phyloP scores from a whole-genome alignment of 1,140 invertebrate species.

The Mizuhopecten yessoensis region DNA sequence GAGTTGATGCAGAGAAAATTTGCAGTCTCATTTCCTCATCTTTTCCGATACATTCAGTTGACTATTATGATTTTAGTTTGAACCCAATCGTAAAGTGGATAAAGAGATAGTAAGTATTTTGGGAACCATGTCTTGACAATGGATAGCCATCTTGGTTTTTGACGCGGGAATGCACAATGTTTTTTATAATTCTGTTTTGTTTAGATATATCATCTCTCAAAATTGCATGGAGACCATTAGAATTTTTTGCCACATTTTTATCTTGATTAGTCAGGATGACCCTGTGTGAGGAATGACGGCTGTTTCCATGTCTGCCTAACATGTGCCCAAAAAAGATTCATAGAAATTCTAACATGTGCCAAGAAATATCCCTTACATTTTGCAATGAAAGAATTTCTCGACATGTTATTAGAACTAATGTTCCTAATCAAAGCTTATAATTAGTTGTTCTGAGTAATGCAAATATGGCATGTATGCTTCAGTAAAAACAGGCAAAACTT shows the following conservation, averaged over 20 bases:
- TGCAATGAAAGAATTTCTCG: background rate
- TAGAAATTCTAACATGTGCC: background rate
- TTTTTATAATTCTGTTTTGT: background rate
- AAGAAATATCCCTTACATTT: background rate
- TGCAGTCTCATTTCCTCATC: background rate
- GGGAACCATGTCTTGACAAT: constrained; percentile 38
- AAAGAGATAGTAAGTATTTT: constrained; percentile 83
- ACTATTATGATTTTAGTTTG: constrained; percentile 84
- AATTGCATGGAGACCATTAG: constrained; percentile 5
- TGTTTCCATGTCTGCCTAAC: constrained; percentile 16
- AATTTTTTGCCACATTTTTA: background rate
- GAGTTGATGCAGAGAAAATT: background rate
- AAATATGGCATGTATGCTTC: constrained; percentile 25
- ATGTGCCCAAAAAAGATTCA: background rate
- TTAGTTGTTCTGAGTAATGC: background rate
- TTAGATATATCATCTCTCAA: background rate
- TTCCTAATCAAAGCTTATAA: constrained; percentile 25
- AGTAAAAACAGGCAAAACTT: background rate
- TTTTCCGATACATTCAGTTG: constrained; percentile 2
- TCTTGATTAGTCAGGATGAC: background rate
- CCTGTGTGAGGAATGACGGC: constrained; percentile 4
- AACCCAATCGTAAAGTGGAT: constrained; percentile 84
- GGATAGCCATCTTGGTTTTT: constrained; percentile 22
- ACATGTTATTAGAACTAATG: background rate
- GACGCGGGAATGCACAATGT: constrained; percentile 2